Evolutionary conservation across 2,113 vertebrate genomes (phyloP).

Genomic region (Halcyon malimbica): DNA sequence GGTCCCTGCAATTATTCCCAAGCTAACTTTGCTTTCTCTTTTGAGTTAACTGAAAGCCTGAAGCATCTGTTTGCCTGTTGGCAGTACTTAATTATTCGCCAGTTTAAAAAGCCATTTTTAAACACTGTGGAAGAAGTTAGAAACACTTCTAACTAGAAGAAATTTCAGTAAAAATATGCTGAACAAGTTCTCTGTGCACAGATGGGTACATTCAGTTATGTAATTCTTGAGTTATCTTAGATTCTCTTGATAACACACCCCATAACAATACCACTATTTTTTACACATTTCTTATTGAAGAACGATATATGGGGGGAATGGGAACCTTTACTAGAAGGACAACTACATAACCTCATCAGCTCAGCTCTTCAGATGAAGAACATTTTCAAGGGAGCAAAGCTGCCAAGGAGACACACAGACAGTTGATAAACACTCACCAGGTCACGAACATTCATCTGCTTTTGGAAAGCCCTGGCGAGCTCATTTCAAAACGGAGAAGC

Average conservation of each 20-base stretch:
- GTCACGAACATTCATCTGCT: constrained; percentile 45
- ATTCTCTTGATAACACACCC: background rate
- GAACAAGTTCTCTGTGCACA: background rate
- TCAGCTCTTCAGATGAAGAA: background rate
- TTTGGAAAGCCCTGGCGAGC: constrained; percentile 30
- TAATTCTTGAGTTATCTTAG: background rate
- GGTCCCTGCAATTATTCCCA: background rate
- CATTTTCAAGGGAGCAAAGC: background rate
- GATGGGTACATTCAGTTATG: background rate
- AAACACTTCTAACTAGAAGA: background rate
- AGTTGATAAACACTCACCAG: constrained; percentile 50
- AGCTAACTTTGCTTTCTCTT: background rate
- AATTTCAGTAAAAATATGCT: background rate
- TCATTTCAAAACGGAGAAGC: constrained; percentile 12
- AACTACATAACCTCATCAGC: background rate
- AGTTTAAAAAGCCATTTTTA: background rate
- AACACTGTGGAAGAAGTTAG: background rate
- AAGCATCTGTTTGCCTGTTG: background rate
- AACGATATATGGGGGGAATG: background rate
- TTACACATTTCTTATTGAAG: background rate
- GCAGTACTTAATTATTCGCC: background rate
- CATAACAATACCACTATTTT: background rate
- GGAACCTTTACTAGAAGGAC: background rate
- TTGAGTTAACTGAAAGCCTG: background rate
- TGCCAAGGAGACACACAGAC: constrained; percentile 12